A percentile compares a stretch with the other conserved stretches of the same genome.
Conservation (phyloP, 2,797 vertebrate species). For the Austrolebias charrua region DNA sequence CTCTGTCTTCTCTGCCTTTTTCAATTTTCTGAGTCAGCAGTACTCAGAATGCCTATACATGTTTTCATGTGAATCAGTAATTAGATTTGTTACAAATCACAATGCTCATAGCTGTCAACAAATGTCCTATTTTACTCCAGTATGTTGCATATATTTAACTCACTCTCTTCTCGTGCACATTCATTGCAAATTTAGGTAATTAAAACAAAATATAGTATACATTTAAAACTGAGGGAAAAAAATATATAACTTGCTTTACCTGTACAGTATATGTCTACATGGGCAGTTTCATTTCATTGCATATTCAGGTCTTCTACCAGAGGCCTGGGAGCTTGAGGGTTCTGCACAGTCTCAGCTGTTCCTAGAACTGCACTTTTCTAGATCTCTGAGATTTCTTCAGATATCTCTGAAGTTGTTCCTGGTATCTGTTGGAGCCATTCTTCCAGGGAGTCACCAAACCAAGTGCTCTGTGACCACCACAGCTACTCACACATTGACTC, state of each 20-base stretch:
- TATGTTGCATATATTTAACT: neutral
- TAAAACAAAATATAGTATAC: neutral
- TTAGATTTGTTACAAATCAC: constrained; percentile 6
- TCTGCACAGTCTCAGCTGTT: too few species aligned
- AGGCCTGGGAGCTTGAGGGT: too few species aligned
- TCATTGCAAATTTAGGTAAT: neutral
- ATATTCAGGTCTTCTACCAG: too few species aligned
- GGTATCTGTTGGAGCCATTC: too few species aligned
- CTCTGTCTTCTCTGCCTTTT: constrained; percentile 19
- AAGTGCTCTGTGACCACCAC: too few species aligned
- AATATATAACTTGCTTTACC: neutral
- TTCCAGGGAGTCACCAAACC: too few species aligned
- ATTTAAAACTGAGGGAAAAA: neutral
- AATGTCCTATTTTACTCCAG: neutral
- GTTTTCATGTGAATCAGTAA: constrained; percentile 17
- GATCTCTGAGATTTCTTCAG: too few species aligned
- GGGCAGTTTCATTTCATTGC: too few species aligned
- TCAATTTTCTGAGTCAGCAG: constrained; percentile 14
- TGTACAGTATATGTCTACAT: too few species aligned
- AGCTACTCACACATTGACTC: too few species aligned
- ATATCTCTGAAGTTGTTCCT: too few species aligned
- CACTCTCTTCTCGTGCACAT: neutral
- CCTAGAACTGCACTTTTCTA: too few species aligned
- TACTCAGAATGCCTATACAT: constrained; percentile 7
- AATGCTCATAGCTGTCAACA: neutral